These are phyloP conservation scores for Ophion ellenae DNA, from an alignment of 2,888 invertebrate genomes.

Conservation along the genomic window DNA sequence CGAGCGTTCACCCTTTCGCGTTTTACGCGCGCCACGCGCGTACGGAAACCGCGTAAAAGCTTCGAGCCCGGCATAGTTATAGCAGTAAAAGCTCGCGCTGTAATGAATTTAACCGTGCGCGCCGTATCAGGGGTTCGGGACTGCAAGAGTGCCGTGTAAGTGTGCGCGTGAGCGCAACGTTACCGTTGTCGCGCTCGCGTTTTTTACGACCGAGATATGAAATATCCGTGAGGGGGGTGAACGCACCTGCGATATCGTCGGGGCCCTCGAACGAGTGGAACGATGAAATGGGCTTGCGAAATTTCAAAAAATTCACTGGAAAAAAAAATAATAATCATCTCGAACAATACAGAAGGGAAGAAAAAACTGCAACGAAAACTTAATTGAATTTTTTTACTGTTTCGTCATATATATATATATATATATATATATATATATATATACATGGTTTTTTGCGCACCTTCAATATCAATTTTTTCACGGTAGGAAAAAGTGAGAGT, in stretches of 20 bases:
- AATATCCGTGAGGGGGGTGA: slow-evolving; percentile 48
- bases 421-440: too few species aligned
- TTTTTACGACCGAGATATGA: slow-evolving; percentile 52
- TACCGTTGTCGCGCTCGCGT: slow-evolving; percentile 32
- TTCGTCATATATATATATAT: neutral
- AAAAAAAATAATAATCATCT: neutral
- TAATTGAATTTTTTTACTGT: neutral
- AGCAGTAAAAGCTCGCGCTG: slow-evolving; percentile 49
- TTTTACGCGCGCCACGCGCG: slow-evolving; percentile 31
- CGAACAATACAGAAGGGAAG: neutral
- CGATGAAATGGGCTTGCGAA: slow-evolving; percentile 3
- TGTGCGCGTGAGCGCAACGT: neutral
- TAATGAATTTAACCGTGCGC: slow-evolving; percentile 55
- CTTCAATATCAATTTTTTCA: too few species aligned
- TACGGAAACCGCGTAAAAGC: slow-evolving; percentile 40
- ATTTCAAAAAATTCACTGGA: neutral
- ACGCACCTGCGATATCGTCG: slow-evolving; percentile 51
- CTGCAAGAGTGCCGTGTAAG: slow-evolving; percentile 16
- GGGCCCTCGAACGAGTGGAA: slow-evolving; percentile 14
- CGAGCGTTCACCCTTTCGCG: neutral
- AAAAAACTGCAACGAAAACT: neutral
- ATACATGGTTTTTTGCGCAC: too few species aligned
- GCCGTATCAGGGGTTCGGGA: slow-evolving; percentile 30
- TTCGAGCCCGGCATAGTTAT: slow-evolving; percentile 25
- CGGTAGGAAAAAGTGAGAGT: too few species aligned